These are phyloP conservation scores for Gallinago stenura DNA, from an alignment of 2,797 vertebrate species.

Conservation along the genomic window DNA sequence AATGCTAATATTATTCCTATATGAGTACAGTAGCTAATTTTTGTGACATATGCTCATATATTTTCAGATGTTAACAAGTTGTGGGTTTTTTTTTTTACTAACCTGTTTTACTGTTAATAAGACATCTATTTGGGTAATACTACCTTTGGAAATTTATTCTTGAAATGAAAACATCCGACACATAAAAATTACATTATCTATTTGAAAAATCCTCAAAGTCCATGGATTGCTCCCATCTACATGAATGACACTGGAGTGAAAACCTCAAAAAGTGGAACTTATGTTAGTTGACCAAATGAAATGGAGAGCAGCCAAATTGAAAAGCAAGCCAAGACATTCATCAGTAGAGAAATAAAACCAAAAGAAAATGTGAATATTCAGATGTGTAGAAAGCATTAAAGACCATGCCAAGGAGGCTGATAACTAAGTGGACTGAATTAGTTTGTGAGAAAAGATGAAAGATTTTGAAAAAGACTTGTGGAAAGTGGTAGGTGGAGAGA, in stretches of 20 bases:
- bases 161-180: neutral
- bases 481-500: neutral
- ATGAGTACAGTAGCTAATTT: neutral
- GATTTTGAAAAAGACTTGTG: neutral
- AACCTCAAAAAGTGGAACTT: neutral
- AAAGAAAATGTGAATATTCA: neutral
- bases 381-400: neutral
- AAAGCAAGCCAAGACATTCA: neutral
- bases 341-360: neutral
- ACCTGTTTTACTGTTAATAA: neutral
- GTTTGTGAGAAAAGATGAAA: neutral
- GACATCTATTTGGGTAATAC: neutral
- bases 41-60: neutral
- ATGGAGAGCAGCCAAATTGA: neutral
- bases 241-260: neutral
- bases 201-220: neutral
- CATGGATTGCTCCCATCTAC: neutral
- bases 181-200: neutral
- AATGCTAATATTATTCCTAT: neutral
- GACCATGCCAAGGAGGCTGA: neutral
- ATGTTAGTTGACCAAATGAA: neutral
- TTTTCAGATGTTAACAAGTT: neutral
- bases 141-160: neutral
- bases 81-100: neutral
- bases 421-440: neutral